Percentiles rank a stretch among this genome's conserved stretches.
Conservation (phyloP, 2,888 invertebrate species). For the Parnassius apollo region DNA sequence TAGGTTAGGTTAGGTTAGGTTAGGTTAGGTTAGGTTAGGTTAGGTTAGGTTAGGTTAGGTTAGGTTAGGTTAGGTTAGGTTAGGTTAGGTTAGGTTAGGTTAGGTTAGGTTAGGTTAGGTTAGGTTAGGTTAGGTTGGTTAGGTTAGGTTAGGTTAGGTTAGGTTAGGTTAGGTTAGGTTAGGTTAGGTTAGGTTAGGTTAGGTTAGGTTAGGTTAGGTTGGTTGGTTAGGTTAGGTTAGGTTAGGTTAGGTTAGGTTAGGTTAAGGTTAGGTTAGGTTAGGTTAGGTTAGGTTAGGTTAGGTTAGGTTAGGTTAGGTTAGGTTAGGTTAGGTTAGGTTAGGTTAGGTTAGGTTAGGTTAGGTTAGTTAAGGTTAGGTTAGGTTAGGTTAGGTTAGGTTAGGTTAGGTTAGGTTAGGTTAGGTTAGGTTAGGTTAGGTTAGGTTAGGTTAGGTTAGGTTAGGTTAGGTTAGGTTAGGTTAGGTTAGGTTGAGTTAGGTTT, state of each 20-base stretch:
- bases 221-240: too few species aligned
- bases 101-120: conserved; percentile 22
- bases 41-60: conserved; percentile 22
- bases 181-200: conserved; percentile 16
- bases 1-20: not conserved
- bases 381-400: conserved; percentile 31
- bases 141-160: conserved; percentile 13
- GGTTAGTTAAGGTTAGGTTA: conserved; percentile 31
- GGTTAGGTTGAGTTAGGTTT: conserved; percentile 28
- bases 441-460: conserved; percentile 31
- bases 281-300: conserved; percentile 31
- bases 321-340: conserved; percentile 27
- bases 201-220: not conserved
- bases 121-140: conserved; percentile 10
- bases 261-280: too few species aligned
- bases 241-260: too few species aligned
- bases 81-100: conserved; percentile 29
- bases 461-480: conserved; percentile 31
- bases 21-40: not conserved
- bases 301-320: conserved; percentile 31
- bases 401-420: conserved; percentile 26
- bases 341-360: conserved; percentile 26
- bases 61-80: conserved; percentile 31
- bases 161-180: conserved; percentile 18
- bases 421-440: conserved; percentile 28